Base-by-base conservation (phyloP, 2,797 vertebrate genomes). In the Myoxocephalus aenaeus region DNA sequence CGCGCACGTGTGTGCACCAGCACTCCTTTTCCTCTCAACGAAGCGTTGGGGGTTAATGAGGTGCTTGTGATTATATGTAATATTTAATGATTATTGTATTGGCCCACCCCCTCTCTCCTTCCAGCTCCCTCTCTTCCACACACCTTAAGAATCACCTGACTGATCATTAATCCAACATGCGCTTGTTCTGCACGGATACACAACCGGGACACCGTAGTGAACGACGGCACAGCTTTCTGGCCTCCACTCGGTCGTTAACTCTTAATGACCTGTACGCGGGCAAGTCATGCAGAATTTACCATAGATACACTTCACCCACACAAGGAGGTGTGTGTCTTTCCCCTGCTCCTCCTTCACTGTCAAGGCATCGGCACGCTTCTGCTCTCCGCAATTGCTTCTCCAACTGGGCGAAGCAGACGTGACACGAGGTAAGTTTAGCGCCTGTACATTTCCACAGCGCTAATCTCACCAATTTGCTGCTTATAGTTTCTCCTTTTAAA, bases 151-250 rank as follows among this genome's bases (percentile, higher is more conserved):
- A 89, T 85, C 78, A 83, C 29, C 10, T 7, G 12, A 75, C 65
- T 69, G 65, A 77, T 89, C 78, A 86, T 90, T 88, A 89, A 89
- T 90, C 70, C 86, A 88, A 85, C 79, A 80, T 83, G 87, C 83
- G 79, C 79, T 87, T 70, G 82, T 89, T 90, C 84, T 79, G 83
- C 89, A 68, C 68, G 70, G 32, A 65, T 67, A 80, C 81, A 75
- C 81, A 86, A 72, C 34, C 36, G 42, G 83, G 84, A 88, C 86
- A 90, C 85, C 78, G 89, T 79, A 69, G 81, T 80, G 81, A 89
- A 73, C 75, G 81, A 81, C 83, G 78, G 74, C 73, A 65, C 72
- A 77, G 81, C 81, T 67, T 69, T 77, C 65, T 77, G 72, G 77
- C 79, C 75, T 77, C 72, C 63, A 27, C 76, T 65, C 10, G 46